Conservation (phyloP, 2,113 vertebrate species). For the Mohoua ochrocephala region DNA sequence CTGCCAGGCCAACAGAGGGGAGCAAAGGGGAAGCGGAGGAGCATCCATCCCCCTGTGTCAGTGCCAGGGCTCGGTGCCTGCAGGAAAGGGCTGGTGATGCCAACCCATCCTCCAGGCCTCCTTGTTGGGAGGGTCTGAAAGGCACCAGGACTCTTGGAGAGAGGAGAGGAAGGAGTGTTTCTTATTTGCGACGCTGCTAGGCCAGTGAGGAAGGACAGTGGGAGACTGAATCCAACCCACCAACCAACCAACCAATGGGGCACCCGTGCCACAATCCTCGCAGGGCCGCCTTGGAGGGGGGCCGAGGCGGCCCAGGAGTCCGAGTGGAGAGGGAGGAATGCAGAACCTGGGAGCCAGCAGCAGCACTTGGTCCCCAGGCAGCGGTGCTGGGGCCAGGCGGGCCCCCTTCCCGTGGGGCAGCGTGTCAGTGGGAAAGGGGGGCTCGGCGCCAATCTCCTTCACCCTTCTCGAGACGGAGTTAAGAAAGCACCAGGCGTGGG, state of each 20-base stretch:
- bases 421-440: neutral
- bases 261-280: fast-evolving
- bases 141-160: neutral
- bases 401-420: neutral
- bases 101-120: neutral
- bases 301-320: neutral
- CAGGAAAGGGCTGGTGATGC: neutral
- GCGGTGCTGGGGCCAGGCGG: fast-evolving
- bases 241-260: neutral
- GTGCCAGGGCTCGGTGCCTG: neutral
- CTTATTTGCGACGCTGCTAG: neutral
- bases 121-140: neutral
- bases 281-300: neutral
- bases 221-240: neutral
- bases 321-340: neutral
- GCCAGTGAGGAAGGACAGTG: neutral
- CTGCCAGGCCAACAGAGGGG: neutral
- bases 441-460: neutral
- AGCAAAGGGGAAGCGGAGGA: neutral
- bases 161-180: neutral
- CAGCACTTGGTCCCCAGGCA: neutral
- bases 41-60: neutral
- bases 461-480: neutral
- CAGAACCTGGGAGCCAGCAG: neutral
- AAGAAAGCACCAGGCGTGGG: neutral